Evolutionary conservation across 2,113 vertebrate species (phyloP).

Genomic region (Nannobrachium achirus): DNA sequence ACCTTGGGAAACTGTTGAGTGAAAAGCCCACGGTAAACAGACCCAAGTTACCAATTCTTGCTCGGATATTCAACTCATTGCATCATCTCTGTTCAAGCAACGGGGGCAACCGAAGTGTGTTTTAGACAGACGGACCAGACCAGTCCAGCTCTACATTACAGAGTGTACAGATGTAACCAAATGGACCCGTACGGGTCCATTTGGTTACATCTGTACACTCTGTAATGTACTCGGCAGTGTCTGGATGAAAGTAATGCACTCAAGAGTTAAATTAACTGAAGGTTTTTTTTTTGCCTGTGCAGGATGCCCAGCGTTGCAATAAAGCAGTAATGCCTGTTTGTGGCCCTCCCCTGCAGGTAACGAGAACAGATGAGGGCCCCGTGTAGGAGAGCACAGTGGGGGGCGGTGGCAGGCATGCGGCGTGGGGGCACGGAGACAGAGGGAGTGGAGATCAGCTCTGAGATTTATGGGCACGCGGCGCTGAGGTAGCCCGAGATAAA

Average conservation of each 20-base stretch:
- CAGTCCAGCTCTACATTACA: slow-evolving; percentile 60
- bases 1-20: slow-evolving; percentile 77
- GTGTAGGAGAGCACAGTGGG: slow-evolving; percentile 47
- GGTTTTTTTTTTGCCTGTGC: slow-evolving; percentile 8
- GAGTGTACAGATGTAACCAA: no score
- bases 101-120: slow-evolving; percentile 70
- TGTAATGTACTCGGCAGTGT: no score
- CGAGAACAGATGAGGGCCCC: slow-evolving; percentile 74
- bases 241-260: no score
- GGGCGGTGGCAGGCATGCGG: slow-evolving; percentile 32
- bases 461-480: slow-evolving; percentile 67
- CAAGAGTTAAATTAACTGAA: no score
- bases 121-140: slow-evolving; percentile 53
- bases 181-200: no score
- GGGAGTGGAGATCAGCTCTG: slow-evolving; percentile 63
- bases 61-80: slow-evolving; percentile 76
- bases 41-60: slow-evolving; percentile 73
- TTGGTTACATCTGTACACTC: no score
- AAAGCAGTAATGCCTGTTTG: slow-evolving; percentile 72
- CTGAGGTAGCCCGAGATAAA: slow-evolving; percentile 58
- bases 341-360: slow-evolving; percentile 76
- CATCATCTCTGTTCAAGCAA: slow-evolving; percentile 72
- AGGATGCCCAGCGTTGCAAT: slow-evolving; percentile 70
- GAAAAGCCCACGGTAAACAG: slow-evolving; percentile 58
- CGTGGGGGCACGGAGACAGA: slow-evolving; percentile 51